Evolutionary conservation across 2,797 vertebrate genomes (phyloP).

Genomic region (Crenichthys baileyi): DNA sequence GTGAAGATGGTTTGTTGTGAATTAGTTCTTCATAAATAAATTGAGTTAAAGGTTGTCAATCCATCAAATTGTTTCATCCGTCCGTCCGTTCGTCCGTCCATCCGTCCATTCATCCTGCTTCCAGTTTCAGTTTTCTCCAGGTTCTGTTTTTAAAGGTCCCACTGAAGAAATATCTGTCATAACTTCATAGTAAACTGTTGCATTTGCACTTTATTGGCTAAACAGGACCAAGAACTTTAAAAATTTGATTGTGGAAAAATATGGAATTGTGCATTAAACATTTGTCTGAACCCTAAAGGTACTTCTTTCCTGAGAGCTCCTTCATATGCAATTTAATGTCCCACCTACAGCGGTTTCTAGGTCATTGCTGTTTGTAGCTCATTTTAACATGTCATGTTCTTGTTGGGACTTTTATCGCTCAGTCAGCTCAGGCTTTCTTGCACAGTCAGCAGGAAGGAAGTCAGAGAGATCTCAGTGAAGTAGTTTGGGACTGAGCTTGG

Average conservation of each 20-base stretch:
- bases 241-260: too few relatives aligned
- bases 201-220: too few relatives aligned
- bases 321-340: conserved; percentile 15
- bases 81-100: too few relatives aligned
- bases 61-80: too few relatives aligned
- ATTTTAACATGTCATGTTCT: conserved; percentile 29
- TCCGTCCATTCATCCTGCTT: neutral
- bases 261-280: too few relatives aligned
- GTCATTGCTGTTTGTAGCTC: conserved; percentile 19
- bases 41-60: too few relatives aligned
- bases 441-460: conserved; percentile 49
- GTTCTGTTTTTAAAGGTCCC: too few relatives aligned
- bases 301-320: neutral
- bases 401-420: neutral
- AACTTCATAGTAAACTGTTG: neutral
- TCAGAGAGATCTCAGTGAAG: conserved; percentile 21
- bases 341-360: conserved; percentile 22
- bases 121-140: neutral
- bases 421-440: conserved; percentile 32
- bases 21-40: too few relatives aligned
- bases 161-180: too few relatives aligned
- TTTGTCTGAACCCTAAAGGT: too few relatives aligned
- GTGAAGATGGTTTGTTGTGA: too few relatives aligned
- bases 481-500: conserved; percentile 32
- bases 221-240: too few relatives aligned